A percentile compares a stretch with the other conserved stretches of the same genome.
phyloP scores from a whole-genome alignment of 2,797 vertebrate genomes.

The Tadarida brasiliensis region DNA sequence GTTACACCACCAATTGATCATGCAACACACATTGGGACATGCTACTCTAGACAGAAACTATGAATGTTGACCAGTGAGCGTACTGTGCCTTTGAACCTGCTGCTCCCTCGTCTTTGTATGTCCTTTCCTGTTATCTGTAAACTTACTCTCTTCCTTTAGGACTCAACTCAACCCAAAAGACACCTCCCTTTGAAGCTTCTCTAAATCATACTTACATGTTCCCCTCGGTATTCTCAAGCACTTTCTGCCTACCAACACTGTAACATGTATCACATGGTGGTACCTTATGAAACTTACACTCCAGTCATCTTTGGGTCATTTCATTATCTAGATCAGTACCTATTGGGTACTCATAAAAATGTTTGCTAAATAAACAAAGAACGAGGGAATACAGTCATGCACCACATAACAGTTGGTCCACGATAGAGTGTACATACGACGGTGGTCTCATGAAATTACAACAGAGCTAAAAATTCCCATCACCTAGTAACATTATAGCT shows the following conservation, averaged over 20 bases:
- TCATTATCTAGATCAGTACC: neutral
- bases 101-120: neutral
- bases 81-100: neutral
- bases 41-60: neutral
- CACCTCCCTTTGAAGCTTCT: neutral
- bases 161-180: neutral
- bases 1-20: neutral
- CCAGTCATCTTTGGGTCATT: neutral
- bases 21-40: neutral
- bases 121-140: neutral
- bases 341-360: neutral
- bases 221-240: neutral
- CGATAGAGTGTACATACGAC: neutral
- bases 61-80: neutral
- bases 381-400: neutral
- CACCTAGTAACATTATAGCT: neutral
- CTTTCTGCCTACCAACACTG: neutral
- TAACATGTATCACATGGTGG: neutral
- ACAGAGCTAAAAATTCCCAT: neutral
- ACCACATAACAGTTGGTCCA: neutral
- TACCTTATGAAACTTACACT: neutral
- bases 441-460: neutral
- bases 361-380: neutral
- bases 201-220: neutral
- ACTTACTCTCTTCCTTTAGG: neutral